These are phyloP conservation scores for Frieseomelitta varia DNA, from an alignment of 1,140 invertebrate genomes.

Conservation along the genomic window DNA sequence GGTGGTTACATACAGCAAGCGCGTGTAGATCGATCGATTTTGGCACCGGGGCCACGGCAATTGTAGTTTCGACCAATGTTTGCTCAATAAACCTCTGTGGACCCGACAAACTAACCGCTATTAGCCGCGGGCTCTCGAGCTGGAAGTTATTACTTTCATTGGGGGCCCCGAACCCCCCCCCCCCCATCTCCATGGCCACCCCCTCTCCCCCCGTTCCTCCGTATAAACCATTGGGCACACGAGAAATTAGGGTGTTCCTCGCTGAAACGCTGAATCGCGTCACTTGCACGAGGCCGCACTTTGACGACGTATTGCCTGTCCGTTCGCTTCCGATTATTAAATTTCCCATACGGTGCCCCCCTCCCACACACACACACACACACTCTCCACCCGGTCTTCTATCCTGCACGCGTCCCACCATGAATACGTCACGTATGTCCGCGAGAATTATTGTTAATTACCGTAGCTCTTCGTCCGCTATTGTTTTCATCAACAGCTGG, in stretches of 20 bases:
- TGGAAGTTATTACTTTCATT: constrained; percentile 62
- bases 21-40: constrained; percentile 45
- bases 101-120: constrained; percentile 50
- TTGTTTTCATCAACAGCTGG: not conserved
- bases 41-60: constrained; percentile 38
- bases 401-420: too few species aligned
- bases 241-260: constrained; percentile 35
- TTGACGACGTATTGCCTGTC: not conserved
- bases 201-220: too few species aligned
- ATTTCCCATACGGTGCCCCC: not conserved
- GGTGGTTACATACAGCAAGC: not conserved
- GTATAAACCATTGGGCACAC: constrained; percentile 27
- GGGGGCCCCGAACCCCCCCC: not conserved
- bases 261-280: constrained; percentile 33
- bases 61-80: constrained; percentile 58
- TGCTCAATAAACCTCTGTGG: constrained; percentile 60
- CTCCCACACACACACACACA: too few species aligned
- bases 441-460: constrained; percentile 14
- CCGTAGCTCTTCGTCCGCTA: not conserved
- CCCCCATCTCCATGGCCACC: too few species aligned
- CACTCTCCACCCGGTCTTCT: too few species aligned
- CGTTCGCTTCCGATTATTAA: constrained; percentile 2
- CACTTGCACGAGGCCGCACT: constrained; percentile 5
- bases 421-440: not conserved
- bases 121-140: constrained; percentile 49